Base-by-base conservation (phyloP, 1,140 invertebrate genomes). In the Heliconius hermathena region DNA sequence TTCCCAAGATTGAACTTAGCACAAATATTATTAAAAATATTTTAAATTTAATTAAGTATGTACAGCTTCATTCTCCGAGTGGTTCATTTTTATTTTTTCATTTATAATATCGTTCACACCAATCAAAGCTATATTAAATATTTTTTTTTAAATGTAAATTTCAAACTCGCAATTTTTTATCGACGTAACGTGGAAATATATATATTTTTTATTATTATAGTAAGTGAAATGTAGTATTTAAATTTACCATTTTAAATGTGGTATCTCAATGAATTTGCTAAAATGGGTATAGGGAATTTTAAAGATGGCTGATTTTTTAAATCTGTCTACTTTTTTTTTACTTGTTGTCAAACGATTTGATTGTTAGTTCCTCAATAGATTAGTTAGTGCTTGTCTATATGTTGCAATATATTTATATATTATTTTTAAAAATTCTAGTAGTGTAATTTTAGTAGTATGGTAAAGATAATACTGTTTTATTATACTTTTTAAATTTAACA, bases 171-270 rank as follows among this genome's bases (percentile, higher is more conserved):
- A 89, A 90, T 91, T 90, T 93, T 91, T 89, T 91, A 89, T 88
- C 87, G 89, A 52, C 2, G 16, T 52, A 52, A 52, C 18, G 18
- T 52, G 18, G 16, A 84, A 83, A 87, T 92, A 87, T 86, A 87
- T 87, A 87, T 82, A 86, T 88, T 89, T 91, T 84, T 91, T 89
- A 88, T 92, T 91, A 87, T 87, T 79, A 89, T 90, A 77, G 33
- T 82, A 83, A 83, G 82, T 79, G 80, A 83, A 81, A 77, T 79
- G 82, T 81, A 83, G 74, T 66, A 29, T 13, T 66, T 66, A 29
- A 66, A 29, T 16, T 26, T 26, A 20, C 18, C 49, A 18, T 52
- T 52, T 20, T 52, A n/a, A 22, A 57, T 66, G 9, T n/a, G 60
- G 60, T 79, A 73, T 78, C 18, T 81, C 36, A 26, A 83, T 81